Percentiles rank a stretch among this genome's conserved stretches.
These are phyloP conservation scores for silkworm (Bombyx mori) DNA, from an alignment of 1,140 invertebrate genomes.

Conservation along the genomic window ASM3026992v2 NC_085112.1:11749001-11749500, in stretches of 20 bases:
- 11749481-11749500: too few relatives aligned
- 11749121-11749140: too few relatives aligned
- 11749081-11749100: too few relatives aligned
- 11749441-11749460: constrained; percentile 67
- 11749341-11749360: constrained; percentile 32
- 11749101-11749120: too few relatives aligned
- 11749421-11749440: constrained; percentile 91
- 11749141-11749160: too few relatives aligned
- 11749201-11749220: neutral
- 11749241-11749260: neutral
- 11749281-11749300: constrained; percentile 44
- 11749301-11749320: constrained; percentile 32
- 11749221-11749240: neutral
- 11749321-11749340: constrained; percentile 17
- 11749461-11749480: too few relatives aligned
- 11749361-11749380: constrained; percentile 82
- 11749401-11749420: constrained; percentile 95
- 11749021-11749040: too few relatives aligned
- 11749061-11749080: too few relatives aligned
- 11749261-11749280: constrained; percentile 37
- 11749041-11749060: too few relatives aligned
- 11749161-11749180: too few relatives aligned
- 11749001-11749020: too few relatives aligned
- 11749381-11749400: constrained; percentile 90
- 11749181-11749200: neutral